Conservation (phyloP, 1,140 invertebrate genomes). For the Procambarus clarkii region DNA sequence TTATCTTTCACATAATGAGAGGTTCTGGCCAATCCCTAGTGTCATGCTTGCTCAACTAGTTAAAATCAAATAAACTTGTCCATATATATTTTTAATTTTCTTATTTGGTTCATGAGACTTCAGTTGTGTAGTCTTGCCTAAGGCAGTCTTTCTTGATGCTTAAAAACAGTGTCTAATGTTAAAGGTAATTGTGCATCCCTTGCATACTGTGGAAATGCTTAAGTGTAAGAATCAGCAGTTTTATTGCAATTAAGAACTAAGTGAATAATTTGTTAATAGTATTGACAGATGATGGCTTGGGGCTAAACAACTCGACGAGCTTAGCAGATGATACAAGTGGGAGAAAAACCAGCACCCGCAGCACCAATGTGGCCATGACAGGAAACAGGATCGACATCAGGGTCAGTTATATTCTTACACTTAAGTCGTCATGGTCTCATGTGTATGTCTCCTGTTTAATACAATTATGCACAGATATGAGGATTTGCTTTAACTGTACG, state of each 20-base stretch:
- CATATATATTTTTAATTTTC: no score
- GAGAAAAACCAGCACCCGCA: background rate
- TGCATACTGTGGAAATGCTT: background rate
- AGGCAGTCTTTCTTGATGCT: no score
- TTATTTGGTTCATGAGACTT: no score
- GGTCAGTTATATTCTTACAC: conserved; percentile 67
- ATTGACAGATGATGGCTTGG: conserved; percentile 62
- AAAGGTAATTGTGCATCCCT: background rate
- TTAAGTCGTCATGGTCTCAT: no score
- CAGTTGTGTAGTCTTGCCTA: no score
- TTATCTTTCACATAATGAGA: no score
- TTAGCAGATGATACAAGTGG: conserved; percentile 10
- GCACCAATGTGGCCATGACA: conserved; percentile 86
- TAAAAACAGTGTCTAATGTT: background rate
- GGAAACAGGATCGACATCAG: conserved; percentile 90
- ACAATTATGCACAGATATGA: no score
- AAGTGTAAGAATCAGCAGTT: background rate
- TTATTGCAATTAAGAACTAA: background rate
- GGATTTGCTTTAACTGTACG: no score
- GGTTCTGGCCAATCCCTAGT: no score
- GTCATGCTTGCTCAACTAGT: no score
- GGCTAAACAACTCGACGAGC: conserved; percentile 6
- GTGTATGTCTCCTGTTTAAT: no score
- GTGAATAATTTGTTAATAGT: conserved; percentile 24
- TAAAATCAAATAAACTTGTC: no score